Evolutionary conservation across 2,888 invertebrate genomes (phyloP).

Genomic region (Norana najaformis): DNA sequence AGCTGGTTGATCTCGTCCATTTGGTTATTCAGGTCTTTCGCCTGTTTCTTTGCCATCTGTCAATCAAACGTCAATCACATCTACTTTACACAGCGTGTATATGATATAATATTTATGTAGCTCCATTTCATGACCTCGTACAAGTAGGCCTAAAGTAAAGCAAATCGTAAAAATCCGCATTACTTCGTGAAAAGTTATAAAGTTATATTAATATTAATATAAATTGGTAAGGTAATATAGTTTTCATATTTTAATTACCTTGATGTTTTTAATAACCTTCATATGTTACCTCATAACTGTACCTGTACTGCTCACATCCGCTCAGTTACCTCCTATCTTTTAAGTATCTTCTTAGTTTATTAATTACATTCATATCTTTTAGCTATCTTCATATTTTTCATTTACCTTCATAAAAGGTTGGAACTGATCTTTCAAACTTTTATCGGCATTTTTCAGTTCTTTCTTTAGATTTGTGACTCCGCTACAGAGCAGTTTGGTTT

Average conservation of each 20-base stretch:
- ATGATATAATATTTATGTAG: neutral
- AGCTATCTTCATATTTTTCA: too few species aligned
- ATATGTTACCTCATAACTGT: too few species aligned
- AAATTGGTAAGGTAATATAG: neutral
- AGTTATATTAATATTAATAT: neutral
- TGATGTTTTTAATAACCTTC: neutral
- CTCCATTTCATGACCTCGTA: neutral
- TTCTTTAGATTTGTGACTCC: conserved; percentile 78
- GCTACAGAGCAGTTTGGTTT: conserved; percentile 79
- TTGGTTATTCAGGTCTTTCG: neutral
- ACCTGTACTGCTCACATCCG: too few species aligned
- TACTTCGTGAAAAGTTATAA: too few species aligned
- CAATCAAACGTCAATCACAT: neutral
- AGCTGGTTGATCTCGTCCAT: conserved; percentile 80
- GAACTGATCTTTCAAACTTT: conserved; percentile 85
- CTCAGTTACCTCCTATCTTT: neutral
- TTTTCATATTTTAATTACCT: neutral
- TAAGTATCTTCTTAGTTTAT: neutral
- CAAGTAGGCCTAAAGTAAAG: neutral
- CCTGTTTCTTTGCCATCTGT: neutral
- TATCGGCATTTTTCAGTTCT: conserved; percentile 76
- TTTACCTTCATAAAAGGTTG: conserved; percentile 73
- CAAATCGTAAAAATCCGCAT: neutral
- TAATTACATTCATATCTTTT: neutral
- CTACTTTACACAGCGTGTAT: neutral